Conservation (phyloP, 30 jellyfish, hydroid and myxozoan species). For the Chrysaora quinquecirrha region DNA sequence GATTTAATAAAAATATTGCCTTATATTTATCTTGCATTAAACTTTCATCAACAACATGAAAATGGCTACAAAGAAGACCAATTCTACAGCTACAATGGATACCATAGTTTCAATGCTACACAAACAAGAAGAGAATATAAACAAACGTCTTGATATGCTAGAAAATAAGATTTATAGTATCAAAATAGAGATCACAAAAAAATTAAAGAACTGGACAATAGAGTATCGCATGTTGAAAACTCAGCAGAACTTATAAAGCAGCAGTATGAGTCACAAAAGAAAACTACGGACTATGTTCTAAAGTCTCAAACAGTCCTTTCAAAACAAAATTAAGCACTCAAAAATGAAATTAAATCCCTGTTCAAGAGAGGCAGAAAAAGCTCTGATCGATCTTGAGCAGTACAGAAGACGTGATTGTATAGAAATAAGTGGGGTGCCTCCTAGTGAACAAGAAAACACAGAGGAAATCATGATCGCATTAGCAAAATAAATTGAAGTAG, state of each 20-base stretch:
- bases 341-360: background rate
- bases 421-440: constrained; percentile 7
- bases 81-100: background rate
- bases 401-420: constrained; percentile 23
- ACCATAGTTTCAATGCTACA: background rate
- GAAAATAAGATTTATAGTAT: background rate
- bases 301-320: background rate
- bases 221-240: background rate
- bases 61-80: background rate
- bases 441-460: background rate
- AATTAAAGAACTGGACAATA: background rate
- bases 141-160: background rate
- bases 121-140: background rate
- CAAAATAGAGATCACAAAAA: background rate
- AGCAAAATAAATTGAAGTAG: constrained; percentile 1
- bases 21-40: background rate
- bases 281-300: background rate
- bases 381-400: constrained; percentile 9
- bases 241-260: background rate
- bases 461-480: background rate
- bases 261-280: background rate
- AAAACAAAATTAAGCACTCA: background rate
- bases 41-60: background rate
- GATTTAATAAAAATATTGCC: background rate
- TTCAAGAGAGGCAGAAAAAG: background rate